Evolutionary conservation across 2,888 invertebrate genomes (phyloP), one percentile per base, ranked within the genome.

Genomic region (Epirrhoe alternata): DNA sequence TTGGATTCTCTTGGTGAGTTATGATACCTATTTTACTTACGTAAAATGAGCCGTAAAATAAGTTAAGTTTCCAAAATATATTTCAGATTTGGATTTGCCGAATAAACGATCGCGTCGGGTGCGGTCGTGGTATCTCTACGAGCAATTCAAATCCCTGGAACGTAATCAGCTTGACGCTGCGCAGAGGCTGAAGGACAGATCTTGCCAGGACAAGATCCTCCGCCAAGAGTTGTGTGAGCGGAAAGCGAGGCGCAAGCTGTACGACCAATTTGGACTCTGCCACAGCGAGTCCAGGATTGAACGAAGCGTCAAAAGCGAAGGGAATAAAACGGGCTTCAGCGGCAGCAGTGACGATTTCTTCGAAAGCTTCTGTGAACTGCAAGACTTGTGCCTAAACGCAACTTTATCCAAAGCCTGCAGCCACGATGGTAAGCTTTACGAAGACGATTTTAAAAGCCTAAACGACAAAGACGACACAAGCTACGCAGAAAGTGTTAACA

Each of bases 91-190:
- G 68, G 82, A 88, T 64, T 77, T 80, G 47, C 76, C 81, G 67
- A 66, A 81, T 60, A 86, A 82, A 73, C 90, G 87, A 71, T 85
- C 88, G n/a, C 80, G 82, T 54, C 82, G 90, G 8, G 87, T 92
- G 58, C 87, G 88, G 5, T 92, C 92, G 6, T 93, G 93, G 93
- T 93, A 92, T 69, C 72, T 91, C 52, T 91, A 90, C 60, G 92
- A 93, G 71, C 93, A 93, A 69, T 92, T 83, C 64, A 92, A 89
- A 76, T 85, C 91, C 0, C 76, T 93, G 1, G 90, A 92, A 72
- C 82, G 77, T 50, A 87, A 85, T 66, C 91, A 92, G 73, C 71
- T 86, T 38, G 86, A 91, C 61, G 90, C 89, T 6, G 83, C 87
- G 4, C 80, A 83, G 62, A 84, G 79, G 70, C 76, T 92, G 50